phyloP scores from a whole-genome alignment of 23 tunicate genomes.

The Aplidium turbinatum region DNA sequence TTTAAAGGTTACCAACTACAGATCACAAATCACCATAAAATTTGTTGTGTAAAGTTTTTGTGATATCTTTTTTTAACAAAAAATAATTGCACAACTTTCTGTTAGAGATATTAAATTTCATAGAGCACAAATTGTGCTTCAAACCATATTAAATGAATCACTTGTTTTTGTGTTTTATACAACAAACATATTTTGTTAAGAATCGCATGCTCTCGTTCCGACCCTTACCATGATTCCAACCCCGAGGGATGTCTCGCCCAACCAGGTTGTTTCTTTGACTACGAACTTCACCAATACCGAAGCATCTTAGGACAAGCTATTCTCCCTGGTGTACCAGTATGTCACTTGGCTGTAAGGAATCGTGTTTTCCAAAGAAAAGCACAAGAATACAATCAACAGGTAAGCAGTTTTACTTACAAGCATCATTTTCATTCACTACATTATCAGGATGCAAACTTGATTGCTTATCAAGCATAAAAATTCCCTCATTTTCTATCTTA shows the following conservation, averaged over 20 bases:
- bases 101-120: no score
- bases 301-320: slow-evolving; percentile 58
- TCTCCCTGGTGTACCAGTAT: slow-evolving; percentile 85
- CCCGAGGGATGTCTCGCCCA: slow-evolving; percentile 31
- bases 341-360: slow-evolving; percentile 81
- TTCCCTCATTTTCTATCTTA: no score
- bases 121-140: no score
- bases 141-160: no score
- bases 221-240: slow-evolving; percentile 47
- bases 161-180: not conserved
- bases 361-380: slow-evolving; percentile 38
- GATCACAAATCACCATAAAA: no score
- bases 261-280: slow-evolving; percentile 83
- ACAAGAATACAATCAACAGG: slow-evolving; percentile 9
- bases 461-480: no score
- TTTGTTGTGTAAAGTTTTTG: no score
- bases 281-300: slow-evolving; percentile 48
- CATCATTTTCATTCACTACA: no score
- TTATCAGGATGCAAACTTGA: no score
- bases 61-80: no score
- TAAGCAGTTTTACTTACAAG: slow-evolving; percentile 18
- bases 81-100: no score
- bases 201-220: slow-evolving; percentile 60
- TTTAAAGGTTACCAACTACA: no score
- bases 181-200: not conserved